phyloP scores from a whole-genome alignment of 2,888 invertebrate genomes.

The Nymphalis polychloros region DNA sequence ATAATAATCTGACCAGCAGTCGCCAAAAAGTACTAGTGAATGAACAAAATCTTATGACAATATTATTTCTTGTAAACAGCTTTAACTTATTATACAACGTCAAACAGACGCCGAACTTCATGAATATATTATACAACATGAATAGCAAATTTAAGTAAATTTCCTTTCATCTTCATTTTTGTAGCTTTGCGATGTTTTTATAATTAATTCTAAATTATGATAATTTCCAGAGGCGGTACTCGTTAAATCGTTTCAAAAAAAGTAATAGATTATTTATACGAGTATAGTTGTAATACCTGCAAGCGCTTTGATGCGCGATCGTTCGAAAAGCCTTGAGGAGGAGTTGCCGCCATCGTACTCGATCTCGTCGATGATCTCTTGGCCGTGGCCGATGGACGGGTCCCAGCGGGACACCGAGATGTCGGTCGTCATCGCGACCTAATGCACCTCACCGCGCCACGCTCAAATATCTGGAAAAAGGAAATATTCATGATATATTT shows the following conservation, averaged over 20 bases:
- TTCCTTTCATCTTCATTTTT: too few relatives aligned
- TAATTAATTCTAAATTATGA: too few relatives aligned
- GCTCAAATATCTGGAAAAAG: conserved; percentile 54
- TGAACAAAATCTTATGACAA: too few relatives aligned
- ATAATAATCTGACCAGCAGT: too few relatives aligned
- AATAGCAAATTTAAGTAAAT: too few relatives aligned
- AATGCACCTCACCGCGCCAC: conserved; percentile 71
- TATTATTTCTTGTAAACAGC: background rate
- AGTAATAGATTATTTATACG: background rate
- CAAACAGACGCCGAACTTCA: background rate
- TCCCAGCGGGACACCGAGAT: conserved; percentile 99
- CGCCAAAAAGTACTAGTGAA: too few relatives aligned
- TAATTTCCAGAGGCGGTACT: too few relatives aligned
- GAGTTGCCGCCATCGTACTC: conserved; percentile 99
- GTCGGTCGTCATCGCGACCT: conserved; percentile 94
- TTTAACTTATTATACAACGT: background rate
- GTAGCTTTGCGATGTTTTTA: too few relatives aligned
- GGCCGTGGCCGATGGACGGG: conserved; percentile 92
- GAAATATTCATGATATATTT: background rate
- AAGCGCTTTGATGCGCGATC: conserved; percentile 99
- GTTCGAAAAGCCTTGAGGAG: conserved; percentile 98
- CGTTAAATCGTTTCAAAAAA: too few relatives aligned
- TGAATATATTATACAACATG: background rate
- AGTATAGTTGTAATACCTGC: conserved; percentile 85
- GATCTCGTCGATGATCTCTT: conserved; percentile 97